Percentiles rank a stretch among this genome's conserved stretches.
These are phyloP conservation scores for Arvicanthis niloticus DNA, from an alignment of 2,113 vertebrate species.

Conservation along the genomic window DNA sequence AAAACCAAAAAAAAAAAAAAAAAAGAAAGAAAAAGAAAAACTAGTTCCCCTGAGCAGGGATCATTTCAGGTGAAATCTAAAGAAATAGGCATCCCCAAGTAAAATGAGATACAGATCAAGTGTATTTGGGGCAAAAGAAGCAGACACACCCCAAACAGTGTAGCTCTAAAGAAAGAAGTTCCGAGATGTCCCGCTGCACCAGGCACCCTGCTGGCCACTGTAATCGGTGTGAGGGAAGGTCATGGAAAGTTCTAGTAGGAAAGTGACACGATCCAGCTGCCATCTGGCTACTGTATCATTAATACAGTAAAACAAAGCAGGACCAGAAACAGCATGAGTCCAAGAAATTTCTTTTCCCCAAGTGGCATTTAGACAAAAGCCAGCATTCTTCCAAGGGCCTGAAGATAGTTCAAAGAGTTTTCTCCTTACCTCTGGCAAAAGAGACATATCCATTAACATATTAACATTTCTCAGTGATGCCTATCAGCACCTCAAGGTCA, in stretches of 20 bases:
- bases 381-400: neutral
- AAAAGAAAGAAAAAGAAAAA: no score
- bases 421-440: neutral
- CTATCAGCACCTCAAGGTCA: neutral
- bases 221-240: neutral
- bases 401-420: neutral
- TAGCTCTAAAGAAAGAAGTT: neutral
- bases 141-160: neutral
- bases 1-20: no score
- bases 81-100: neutral
- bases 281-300: neutral
- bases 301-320: neutral
- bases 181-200: neutral
- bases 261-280: neutral
- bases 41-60: neutral
- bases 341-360: neutral
- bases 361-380: neutral
- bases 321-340: neutral
- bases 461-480: neutral
- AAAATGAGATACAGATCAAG: neutral
- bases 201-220: neutral
- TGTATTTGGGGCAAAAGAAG: conserved; percentile 29
- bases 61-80: conserved; percentile 35
- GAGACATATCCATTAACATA: neutral
- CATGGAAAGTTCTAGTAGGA: neutral